These are phyloP conservation scores for Ellobius talpinus DNA, from an alignment of 2,113 vertebrate species.

Conservation along the genomic window DNA sequence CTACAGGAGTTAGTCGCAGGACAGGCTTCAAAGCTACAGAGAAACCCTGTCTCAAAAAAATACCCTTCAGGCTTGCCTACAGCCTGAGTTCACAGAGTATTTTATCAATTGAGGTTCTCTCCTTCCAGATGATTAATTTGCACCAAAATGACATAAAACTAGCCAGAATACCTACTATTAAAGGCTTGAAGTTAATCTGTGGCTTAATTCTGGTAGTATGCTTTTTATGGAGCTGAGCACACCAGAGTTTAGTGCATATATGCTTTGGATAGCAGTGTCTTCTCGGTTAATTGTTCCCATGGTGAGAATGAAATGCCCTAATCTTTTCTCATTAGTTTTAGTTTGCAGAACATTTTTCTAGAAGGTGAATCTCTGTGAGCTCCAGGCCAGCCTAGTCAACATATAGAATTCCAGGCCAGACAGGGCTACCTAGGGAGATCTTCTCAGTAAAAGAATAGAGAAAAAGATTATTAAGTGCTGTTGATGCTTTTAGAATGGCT, in stretches of 20 bases:
- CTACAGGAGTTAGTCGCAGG: too few species aligned
- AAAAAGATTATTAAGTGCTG: neutral
- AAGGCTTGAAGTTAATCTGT: too few species aligned
- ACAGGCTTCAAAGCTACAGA: too few species aligned
- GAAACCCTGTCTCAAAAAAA: too few species aligned
- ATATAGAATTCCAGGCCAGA: neutral
- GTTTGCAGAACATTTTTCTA: neutral
- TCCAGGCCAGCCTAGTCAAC: neutral
- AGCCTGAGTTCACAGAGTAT: too few species aligned
- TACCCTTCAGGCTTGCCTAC: too few species aligned
- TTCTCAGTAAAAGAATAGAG: neutral
- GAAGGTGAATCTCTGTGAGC: neutral
- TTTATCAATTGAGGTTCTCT: too few species aligned
- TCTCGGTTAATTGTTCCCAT: neutral
- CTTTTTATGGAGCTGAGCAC: too few species aligned
- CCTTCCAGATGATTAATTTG: too few species aligned
- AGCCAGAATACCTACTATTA: too few species aligned
- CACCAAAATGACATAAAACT: too few species aligned
- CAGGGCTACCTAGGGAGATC: neutral
- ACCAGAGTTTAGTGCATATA: neutral
- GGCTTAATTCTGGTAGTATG: too few species aligned
- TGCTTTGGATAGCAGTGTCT: neutral
- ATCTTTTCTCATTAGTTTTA: neutral
- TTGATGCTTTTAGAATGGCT: neutral
- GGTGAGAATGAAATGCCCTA: neutral